Evolutionary conservation across 1,140 invertebrate species (phyloP).

Genomic region (Bradysia coprophila): DNA sequence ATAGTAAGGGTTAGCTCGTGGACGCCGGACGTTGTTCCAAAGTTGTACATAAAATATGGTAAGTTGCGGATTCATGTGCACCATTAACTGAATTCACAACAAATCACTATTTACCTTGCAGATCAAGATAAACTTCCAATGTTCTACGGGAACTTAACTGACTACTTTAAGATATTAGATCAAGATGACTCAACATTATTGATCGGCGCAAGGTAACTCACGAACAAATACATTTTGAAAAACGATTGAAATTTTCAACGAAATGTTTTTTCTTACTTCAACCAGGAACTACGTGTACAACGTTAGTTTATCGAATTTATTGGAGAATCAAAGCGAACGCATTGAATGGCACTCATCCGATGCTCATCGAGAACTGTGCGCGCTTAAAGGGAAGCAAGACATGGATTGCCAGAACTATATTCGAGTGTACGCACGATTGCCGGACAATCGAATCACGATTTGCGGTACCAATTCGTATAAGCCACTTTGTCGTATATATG

Average conservation of each 20-base stretch:
- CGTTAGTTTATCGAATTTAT: slow-evolving; percentile 50
- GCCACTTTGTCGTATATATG: slow-evolving; percentile 72
- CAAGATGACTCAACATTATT: slow-evolving; percentile 27
- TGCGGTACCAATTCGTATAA: slow-evolving; percentile 97
- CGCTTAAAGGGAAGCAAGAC: slow-evolving; percentile 69
- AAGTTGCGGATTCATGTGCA: background rate
- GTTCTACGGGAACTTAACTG: slow-evolving; percentile 22
- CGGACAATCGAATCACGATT: slow-evolving; percentile 57
- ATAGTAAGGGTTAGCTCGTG: too few species aligned
- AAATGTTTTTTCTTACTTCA: slow-evolving; percentile 16
- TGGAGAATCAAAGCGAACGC: slow-evolving; percentile 41
- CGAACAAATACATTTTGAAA: slow-evolving; percentile 2
- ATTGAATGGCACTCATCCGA: slow-evolving; percentile 71
- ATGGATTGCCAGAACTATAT: slow-evolving; percentile 95
- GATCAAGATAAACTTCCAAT: slow-evolving; percentile 14
- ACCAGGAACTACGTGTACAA: slow-evolving; percentile 65
- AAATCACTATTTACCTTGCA: background rate
- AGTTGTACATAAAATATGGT: slow-evolving; percentile 1
- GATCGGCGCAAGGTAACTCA: slow-evolving; percentile 21
- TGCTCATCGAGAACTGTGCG: slow-evolving; percentile 65
- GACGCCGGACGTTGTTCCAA: background rate
- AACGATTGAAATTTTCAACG: slow-evolving; percentile 6
- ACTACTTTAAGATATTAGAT: slow-evolving; percentile 31
- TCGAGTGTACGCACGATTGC: slow-evolving; percentile 50
- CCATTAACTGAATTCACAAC: background rate